Percentiles rank a stretch among this genome's conserved stretches.
Conservation (phyloP, 2,888 invertebrate species). For the Amphipyra berbera region DNA sequence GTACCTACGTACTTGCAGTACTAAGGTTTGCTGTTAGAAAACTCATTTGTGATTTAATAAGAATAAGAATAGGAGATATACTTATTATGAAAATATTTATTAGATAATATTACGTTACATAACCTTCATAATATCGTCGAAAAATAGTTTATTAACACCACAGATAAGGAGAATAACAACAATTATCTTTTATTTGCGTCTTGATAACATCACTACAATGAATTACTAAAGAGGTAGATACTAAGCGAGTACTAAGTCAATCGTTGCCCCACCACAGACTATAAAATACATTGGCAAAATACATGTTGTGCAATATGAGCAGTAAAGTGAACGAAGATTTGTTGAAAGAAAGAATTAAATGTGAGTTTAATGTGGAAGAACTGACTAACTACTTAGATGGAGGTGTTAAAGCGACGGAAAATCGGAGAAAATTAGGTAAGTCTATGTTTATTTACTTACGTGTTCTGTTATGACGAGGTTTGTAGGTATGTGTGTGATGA, state of each 20-base stretch:
- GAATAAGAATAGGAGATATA: too few relatives aligned
- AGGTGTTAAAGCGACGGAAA: slow-evolving; percentile 91
- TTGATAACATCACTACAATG: slow-evolving; percentile 22
- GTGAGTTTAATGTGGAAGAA: slow-evolving; percentile 92
- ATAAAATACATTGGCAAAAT: background rate
- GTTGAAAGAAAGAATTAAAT: slow-evolving; percentile 91
- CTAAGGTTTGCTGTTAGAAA: too few relatives aligned
- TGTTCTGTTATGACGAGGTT: background rate
- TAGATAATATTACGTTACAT: background rate
- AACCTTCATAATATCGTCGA: slow-evolving; percentile 12
- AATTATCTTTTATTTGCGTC: slow-evolving; percentile 8
- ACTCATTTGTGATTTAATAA: too few relatives aligned
- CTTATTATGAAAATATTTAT: too few relatives aligned
- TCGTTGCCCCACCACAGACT: slow-evolving; percentile 28
- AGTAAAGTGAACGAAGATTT: slow-evolving; percentile 91
- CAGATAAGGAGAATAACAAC: slow-evolving; percentile 27
- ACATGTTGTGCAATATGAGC: slow-evolving; percentile 39
- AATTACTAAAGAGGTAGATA: background rate
- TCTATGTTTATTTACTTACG: slow-evolving; percentile 9
- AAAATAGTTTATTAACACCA: slow-evolving; percentile 8
- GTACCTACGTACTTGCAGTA: too few relatives aligned
- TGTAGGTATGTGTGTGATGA: background rate
- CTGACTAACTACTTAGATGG: slow-evolving; percentile 94
- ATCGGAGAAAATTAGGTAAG: slow-evolving; percentile 86
- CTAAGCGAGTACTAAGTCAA: background rate